These are phyloP conservation scores for Arctocebus calabarensis DNA, from an alignment of 2,797 vertebrate genomes.

Conservation along the genomic window DNA sequence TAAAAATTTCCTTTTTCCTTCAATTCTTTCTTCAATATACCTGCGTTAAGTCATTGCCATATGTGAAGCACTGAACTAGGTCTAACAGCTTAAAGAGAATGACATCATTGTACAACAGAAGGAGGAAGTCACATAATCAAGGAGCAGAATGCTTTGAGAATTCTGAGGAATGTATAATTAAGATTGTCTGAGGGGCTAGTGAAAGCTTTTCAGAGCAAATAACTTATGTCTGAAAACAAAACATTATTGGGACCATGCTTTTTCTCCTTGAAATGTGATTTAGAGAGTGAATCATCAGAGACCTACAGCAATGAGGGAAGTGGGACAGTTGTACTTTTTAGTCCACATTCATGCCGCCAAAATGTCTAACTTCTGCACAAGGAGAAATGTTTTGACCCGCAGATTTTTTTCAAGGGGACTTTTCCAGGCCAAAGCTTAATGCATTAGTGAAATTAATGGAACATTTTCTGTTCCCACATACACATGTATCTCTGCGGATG, in stretches of 20 bases:
- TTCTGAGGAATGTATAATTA: neutral
- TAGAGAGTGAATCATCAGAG: neutral
- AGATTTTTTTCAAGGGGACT: neutral
- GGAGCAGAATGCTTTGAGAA: neutral
- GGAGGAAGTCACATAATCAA: neutral
- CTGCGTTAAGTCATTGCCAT: neutral
- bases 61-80: neutral
- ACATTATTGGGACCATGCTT: neutral
- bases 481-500: neutral
- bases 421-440: neutral
- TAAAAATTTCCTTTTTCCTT: slow-evolving; percentile 15
- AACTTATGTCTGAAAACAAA: neutral
- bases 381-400: neutral
- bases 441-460: neutral
- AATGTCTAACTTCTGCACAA: neutral
- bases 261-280: neutral
- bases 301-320: neutral
- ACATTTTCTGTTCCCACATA: neutral
- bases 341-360: neutral
- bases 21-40: neutral
- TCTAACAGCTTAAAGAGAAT: neutral
- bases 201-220: neutral
- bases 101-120: neutral
- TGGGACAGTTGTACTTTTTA: neutral
- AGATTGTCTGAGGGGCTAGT: neutral